These are phyloP conservation scores for Agriopis marginaria DNA, from an alignment of 2,888 invertebrate genomes.

Conservation along the genomic window DNA sequence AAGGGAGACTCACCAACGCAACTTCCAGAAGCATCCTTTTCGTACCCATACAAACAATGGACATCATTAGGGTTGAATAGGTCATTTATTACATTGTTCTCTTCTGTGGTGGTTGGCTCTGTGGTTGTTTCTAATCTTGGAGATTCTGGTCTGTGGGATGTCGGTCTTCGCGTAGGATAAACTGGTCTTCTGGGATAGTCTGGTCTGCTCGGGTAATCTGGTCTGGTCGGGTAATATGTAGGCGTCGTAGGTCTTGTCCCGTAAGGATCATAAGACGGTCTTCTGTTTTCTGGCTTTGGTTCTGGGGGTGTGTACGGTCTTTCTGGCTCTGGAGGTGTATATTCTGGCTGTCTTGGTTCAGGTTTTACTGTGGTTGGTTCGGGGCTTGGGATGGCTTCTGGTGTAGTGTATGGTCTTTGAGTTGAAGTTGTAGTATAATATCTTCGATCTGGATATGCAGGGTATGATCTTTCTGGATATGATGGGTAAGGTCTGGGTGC, in stretches of 20 bases:
- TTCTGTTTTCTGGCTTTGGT: slow-evolving; percentile 37
- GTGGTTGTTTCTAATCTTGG: slow-evolving; percentile 29
- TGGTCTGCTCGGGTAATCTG: slow-evolving; percentile 34
- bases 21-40: slow-evolving; percentile 82
- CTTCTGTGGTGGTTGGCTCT: slow-evolving; percentile 24
- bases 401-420: slow-evolving; percentile 28
- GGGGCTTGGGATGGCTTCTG: slow-evolving; percentile 40
- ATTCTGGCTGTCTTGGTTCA: slow-evolving; percentile 27
- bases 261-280: slow-evolving; percentile 33
- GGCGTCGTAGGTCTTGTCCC: slow-evolving; percentile 43
- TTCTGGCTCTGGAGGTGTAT: slow-evolving; percentile 23
- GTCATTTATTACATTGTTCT: slow-evolving; percentile 11
- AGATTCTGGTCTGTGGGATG: slow-evolving; percentile 24
- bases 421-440: slow-evolving; percentile 35
- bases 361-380: slow-evolving; percentile 46
- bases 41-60: slow-evolving; percentile 84
- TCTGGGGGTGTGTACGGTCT: slow-evolving; percentile 27
- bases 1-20: slow-evolving; percentile 83
- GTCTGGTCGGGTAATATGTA: slow-evolving; percentile 42
- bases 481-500: slow-evolving; percentile 31
- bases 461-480: slow-evolving; percentile 28
- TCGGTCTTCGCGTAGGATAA: slow-evolving; percentile 39
- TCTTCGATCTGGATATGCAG: slow-evolving; percentile 36
- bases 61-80: slow-evolving; percentile 63
- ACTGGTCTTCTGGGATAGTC: slow-evolving; percentile 46